Evolutionary conservation across 2,113 vertebrate species (phyloP), one percentile per base, ranked within the genome.

Genomic region (Coturnix japonica): DNA sequence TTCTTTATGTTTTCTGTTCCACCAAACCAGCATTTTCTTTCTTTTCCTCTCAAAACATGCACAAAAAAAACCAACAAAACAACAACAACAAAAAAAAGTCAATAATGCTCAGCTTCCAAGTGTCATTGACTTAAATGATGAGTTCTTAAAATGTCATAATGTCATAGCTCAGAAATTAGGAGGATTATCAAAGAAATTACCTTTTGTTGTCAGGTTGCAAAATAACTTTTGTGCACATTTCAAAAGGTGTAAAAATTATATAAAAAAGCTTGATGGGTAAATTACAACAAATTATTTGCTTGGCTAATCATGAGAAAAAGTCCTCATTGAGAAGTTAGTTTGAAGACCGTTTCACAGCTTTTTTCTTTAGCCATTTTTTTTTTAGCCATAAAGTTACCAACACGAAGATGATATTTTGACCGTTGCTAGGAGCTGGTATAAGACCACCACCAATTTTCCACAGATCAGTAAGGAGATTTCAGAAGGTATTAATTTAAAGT

Each of bases 401-500:
- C 5, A 30, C 6, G 13, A 61, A 75, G 59, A 37, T 10, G 12
- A 23, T 84, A n/a, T 47, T 89, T 65, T 81, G 33, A 49, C 46
- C 59, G 23, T 54, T 76, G 11, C 43, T 74, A 54, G 26, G 25
- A 87, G 22, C 22, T 87, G 0, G 0, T 69, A 11, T 59, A 63
- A 1, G 4, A 85, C 25, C 31, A 76, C 44, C 8, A 23, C 23
- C 61, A 33, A 46, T 89, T 90, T 85, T 78, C 41, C 18, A 47
- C 14, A 73, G 60, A 33, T 51, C 53, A 41, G 30, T 53, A n/a
- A 61, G 53, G 22, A 76, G 17, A 46, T 82, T 93, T 79, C 43
- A 87, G 46, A 82, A 73, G 41, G 44, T 85, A 69, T 57, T 88
- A 84, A 61, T 84, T 86, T 71, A 7, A 35, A 90, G 33, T 46